phyloP scores from a whole-genome alignment of 2,797 vertebrate species.

The Choloepus didactylus region DNA sequence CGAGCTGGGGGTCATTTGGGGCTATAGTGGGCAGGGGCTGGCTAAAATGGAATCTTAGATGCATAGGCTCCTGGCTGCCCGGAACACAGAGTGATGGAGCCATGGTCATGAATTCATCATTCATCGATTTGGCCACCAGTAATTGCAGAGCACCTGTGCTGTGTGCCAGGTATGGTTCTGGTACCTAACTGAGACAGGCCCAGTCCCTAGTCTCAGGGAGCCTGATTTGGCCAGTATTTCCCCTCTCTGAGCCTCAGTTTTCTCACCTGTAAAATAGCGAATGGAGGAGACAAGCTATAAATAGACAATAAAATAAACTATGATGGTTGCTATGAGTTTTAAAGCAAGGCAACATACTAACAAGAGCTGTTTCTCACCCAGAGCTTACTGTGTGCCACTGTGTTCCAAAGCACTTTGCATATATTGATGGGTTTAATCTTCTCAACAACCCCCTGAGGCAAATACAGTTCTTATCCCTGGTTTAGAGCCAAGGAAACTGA shows the following conservation, averaged over 20 bases:
- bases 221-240: background rate
- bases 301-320: background rate
- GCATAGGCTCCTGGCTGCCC: background rate
- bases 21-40: background rate
- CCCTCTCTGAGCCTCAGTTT: background rate
- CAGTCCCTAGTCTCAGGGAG: background rate
- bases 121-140: background rate
- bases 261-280: background rate
- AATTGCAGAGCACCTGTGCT: background rate
- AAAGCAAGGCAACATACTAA: background rate
- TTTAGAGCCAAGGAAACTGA: background rate
- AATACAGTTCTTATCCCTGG: background rate
- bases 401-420: background rate
- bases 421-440: background rate
- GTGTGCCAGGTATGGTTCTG: background rate
- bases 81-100: background rate
- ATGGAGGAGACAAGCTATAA: background rate
- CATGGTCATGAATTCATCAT: background rate
- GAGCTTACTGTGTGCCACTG: fast-evolving
- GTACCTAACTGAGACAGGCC: background rate
- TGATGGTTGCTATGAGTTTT: background rate
- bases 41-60: background rate
- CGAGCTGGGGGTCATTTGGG: background rate
- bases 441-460: background rate
- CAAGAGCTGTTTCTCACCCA: background rate